These are phyloP conservation scores for Lagocephalus sceleratus DNA, from an alignment of 2,797 vertebrate genomes.

Conservation along the genomic window DNA sequence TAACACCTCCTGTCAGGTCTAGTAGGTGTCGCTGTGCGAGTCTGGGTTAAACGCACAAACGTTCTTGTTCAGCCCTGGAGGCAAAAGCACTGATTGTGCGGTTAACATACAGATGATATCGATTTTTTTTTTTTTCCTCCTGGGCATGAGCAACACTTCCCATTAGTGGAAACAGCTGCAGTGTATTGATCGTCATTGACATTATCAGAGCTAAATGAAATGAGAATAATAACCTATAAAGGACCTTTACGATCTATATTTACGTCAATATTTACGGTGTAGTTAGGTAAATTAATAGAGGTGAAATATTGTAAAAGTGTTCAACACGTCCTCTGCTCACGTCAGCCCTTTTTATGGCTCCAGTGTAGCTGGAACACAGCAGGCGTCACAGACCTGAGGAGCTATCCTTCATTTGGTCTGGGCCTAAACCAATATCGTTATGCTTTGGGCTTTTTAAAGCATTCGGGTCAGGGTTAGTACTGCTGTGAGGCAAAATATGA, in stretches of 20 bases:
- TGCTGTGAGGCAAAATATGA: too few relatives aligned
- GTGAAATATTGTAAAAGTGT: too few relatives aligned
- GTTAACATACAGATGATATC: constrained; percentile 7
- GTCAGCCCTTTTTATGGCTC: too few relatives aligned
- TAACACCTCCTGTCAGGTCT: constrained; percentile 49
- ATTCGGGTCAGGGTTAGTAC: too few relatives aligned
- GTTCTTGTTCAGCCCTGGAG: constrained; percentile 34
- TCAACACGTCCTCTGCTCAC: too few relatives aligned
- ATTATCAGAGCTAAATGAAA: constrained; percentile 29
- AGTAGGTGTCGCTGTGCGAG: constrained; percentile 32
- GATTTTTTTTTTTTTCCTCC: constrained; percentile 12
- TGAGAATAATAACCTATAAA: constrained; percentile 17
- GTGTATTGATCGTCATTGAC: constrained; percentile 26
- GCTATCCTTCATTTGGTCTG: too few relatives aligned
- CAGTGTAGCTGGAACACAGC: too few relatives aligned
- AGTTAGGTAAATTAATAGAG: too few relatives aligned
- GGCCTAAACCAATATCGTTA: too few relatives aligned
- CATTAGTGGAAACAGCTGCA: constrained; percentile 25
- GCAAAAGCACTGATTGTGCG: constrained; percentile 3
- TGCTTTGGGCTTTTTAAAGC: too few relatives aligned
- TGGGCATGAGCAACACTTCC: constrained; percentile 9
- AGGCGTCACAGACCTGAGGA: too few relatives aligned
- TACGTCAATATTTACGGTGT: neutral
- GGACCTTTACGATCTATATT: constrained; percentile 17
- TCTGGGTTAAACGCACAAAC: constrained; percentile 19